Evolutionary conservation across 2,888 invertebrate genomes (phyloP), one percentile per base, ranked within the genome.

Genomic region (Diadegma fenestrale): DNA sequence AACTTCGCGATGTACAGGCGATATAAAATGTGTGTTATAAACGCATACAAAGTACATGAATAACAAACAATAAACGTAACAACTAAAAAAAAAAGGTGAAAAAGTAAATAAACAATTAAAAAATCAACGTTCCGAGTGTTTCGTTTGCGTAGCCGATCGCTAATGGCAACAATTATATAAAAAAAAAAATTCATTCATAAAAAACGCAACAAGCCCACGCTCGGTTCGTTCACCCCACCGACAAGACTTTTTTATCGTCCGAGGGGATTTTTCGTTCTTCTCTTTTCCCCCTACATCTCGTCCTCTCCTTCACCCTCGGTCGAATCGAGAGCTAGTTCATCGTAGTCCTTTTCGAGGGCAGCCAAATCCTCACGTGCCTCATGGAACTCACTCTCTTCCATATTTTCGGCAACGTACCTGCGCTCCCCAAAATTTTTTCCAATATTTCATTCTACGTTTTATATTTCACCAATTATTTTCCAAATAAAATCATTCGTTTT

Each of bases 271-370:
- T n/a, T 41, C 48, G 30, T 41, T 68, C 30, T 80, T 51, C 22
- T 68, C 14, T 79, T 58, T 77, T 97, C 92, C 71, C 68, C 76
- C 68, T 85, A 85, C 82, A 85, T 85, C 58, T 97, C 97, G 88
- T 96, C 97, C 88, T 96, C 97, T 92, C 97, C 97, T 89, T 96
- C 97, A 75, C 96, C 97, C 94, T 97, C 97, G 86, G 96, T 96
- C 90, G 97, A 97, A 95, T 97, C 97, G 96, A 97, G 97, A 94
- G 97, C 97, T 92, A 97, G 97, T 94, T 97, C 97, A 94, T 97
- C 97, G 94, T 97, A 97, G 94, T 97, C 97, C 95, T 97, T 97
- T 95, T 97, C 97, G 82, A 97, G 95, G 14, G 97, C 97, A 79
- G 97, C 95, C 91, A 95, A 93, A 91, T 95, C 95, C 90, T 95